phyloP scores from a whole-genome alignment of 2,113 vertebrate species.

The Centropus unirufus region DNA sequence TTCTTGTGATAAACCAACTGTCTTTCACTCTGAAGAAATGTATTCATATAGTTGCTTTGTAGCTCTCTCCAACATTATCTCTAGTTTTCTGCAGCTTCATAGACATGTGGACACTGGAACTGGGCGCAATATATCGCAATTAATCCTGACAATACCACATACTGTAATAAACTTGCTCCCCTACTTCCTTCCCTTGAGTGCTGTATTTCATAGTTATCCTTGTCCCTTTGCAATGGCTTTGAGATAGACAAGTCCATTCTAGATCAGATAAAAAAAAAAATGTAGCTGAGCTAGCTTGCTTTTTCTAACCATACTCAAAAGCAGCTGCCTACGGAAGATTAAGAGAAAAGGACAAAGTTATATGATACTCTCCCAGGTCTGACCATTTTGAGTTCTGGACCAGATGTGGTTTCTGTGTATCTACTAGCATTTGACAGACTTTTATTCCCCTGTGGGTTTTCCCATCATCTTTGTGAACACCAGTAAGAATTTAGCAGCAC shows the following conservation, averaged over 20 bases:
- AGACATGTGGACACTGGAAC: neutral
- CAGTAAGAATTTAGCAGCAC: neutral
- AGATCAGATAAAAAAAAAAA: neutral
- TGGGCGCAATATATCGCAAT: fast-evolving
- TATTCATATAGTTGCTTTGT: neutral
- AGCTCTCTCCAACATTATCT: neutral
- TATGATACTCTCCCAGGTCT: neutral
- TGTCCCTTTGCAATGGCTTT: neutral
- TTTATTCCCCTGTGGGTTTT: neutral
- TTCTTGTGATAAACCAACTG: neutral
- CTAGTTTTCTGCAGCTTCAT: neutral
- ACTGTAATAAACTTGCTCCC: neutral
- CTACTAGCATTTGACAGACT: neutral
- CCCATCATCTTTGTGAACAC: neutral
- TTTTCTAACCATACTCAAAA: neutral
- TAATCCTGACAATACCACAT: neutral
- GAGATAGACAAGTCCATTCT: neutral
- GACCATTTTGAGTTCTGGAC: neutral
- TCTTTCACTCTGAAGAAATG: neutral
- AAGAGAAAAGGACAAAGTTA: neutral
- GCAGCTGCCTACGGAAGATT: neutral
- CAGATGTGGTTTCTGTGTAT: constrained; percentile 20
- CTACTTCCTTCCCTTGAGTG: neutral
- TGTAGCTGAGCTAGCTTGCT: neutral
- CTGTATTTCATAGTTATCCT: neutral